Evolutionary conservation across 2,113 vertebrate species (phyloP), one percentile per base, ranked within the genome.

Genomic region (Euleptes europaea): DNA sequence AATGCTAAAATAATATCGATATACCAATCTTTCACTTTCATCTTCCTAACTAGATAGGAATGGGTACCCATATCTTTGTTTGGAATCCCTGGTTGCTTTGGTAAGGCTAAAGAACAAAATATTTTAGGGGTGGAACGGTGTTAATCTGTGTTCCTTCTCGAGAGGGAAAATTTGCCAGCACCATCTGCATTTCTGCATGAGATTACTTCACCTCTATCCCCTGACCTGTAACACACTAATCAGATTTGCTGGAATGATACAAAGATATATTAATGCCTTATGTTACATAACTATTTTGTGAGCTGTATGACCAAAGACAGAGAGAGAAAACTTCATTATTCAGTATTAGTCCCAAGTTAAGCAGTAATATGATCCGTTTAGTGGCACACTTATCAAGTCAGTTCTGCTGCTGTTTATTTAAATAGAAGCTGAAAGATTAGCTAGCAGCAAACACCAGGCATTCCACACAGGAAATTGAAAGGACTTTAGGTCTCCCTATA

Each of bases 321-420:
- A 1, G 28, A 35, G 80, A 91, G 83, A 82, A 93, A 93, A 92
- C 35, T 71, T 72, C 65, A 86, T 85, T 91, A 86, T 88, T 92
- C 85, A 89, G 65, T 80, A 88, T 92, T 94, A 88, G 82, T 44
- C 33, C 88, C 3, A 88, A 89, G 78, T 88, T 92, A 94, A 91
- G 90, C 88, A 83, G 89, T 89, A 94, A 93, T 60, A 91, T 76
- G 86, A 94, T 88, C 86, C 92, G 80, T 90, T 94, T 92, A 93
- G 92, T 91, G 88, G 85, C 89, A 88, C 80, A 86, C 92, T 88
- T 94, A 93, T 90, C 92, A 93, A 95, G 85, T 93, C 89, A 94
- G 78, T 93, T 93, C 89, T 92, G 67, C 87, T 92, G 66, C 84
- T 92, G 86, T 88, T 93, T 86, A 94, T 94, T 94, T 94, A 95